Base-by-base conservation (phyloP, 2,888 invertebrate species). In the Diogma glabrata region DNA sequence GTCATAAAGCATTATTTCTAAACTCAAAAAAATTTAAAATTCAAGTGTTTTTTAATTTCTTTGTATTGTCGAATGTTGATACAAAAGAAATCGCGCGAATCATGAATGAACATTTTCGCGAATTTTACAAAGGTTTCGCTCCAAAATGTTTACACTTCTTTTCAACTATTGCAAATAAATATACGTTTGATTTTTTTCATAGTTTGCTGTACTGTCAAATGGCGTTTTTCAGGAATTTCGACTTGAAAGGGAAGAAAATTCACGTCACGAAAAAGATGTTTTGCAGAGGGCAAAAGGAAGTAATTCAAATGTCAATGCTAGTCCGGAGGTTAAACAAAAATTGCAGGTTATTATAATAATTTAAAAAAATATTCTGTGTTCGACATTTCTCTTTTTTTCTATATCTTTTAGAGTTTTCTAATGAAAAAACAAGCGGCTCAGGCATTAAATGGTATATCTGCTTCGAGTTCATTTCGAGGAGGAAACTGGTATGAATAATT, bases 281-380 rank as follows among this genome's bases (percentile, higher is more conserved):
- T 76, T 93, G 61, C 82, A 88, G 64, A 91, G 92, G 72, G 93
- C 94, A 69, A 91, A 93, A 70, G 92, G 92, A 69, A 87, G 88
- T 66, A 92, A 93, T 69, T 91, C 92, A 73, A 93, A 93, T 73
- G 95, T 95, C 52, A 87, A 93, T 63, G 95, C 96, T 57, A 95
- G 94, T 57, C 85, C 89, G 19, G 94, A 94, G 72, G 96, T 96
- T 64, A 96, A 95, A 70, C 92, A 92, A 74, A 89, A 91, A 64
- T 76, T 95, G 61, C 92, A 92, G 79, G 91, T 86, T 65, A 62
- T 57, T 55, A 30, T 33, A 46, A 38, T 26, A n/a, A n/a, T n/a
- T n/a, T n/a, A n/a, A n/a, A n/a, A n/a, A n/a, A n/a, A n/a, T n/a
- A n/a, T n/a, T n/a, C n/a, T n/a, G n/a, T n/a, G n/a, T n/a, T n/a